These are phyloP conservation scores for Lucilia cuprina DNA, from an alignment of 1,140 invertebrate species.

Conservation along the genomic window DNA sequence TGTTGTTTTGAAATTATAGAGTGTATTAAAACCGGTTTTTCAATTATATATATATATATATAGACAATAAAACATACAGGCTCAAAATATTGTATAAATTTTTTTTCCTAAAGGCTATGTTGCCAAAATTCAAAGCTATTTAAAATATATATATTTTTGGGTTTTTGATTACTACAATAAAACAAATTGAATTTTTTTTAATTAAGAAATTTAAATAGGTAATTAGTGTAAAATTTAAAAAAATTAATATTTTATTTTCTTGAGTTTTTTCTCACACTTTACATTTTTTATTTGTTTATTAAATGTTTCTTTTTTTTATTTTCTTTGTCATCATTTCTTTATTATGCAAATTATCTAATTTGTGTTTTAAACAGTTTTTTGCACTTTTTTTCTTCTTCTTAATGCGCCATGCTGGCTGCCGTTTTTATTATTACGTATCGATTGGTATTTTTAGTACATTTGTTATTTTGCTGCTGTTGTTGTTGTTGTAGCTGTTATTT, in stretches of 20 bases:
- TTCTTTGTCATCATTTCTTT: neutral
- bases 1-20: neutral
- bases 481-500: neutral
- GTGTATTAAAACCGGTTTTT: conserved; percentile 28
- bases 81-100: conserved; percentile 21
- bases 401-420: conserved; percentile 28
- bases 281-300: no score
- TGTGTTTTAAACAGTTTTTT: neutral
- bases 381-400: conserved; percentile 11
- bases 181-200: neutral
- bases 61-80: neutral
- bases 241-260: no score
- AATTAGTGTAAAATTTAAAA: neutral
- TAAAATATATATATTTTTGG: neutral
- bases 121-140: conserved; percentile 28
- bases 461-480: no score
- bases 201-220: neutral
- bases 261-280: no score
- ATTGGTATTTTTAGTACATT: neutral
- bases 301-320: neutral
- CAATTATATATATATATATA: conserved; percentile 8
- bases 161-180: no score
- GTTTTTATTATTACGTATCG: conserved; percentile 4
- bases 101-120: conserved; percentile 5
- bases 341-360: neutral